Base-by-base conservation (phyloP, 1,140 invertebrate species). In the Panagrolaimus sp. region DNA sequence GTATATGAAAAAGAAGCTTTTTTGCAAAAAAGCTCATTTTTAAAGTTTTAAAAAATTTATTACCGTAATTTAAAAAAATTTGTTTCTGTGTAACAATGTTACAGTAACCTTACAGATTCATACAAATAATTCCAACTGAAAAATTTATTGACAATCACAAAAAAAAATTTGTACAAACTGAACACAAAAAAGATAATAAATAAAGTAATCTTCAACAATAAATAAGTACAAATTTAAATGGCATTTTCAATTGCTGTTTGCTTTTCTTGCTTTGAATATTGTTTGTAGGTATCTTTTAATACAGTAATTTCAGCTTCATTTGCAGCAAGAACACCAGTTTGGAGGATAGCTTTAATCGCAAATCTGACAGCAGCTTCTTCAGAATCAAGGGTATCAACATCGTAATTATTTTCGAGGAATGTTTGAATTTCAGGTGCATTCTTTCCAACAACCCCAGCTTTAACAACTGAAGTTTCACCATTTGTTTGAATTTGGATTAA, bases 301-400 rank as follows among this genome's bases (percentile, higher is more conserved):
- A 58, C 28, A 12, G 52, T 21, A 28, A 58, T 58, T 21, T 58
- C 52, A 28, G 52, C 52, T 58, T 58, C 52, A 12, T 58, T 28
- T 21, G 52, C 52, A 28, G 52, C 5, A 21, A 58, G 52, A 12
- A n/a, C 28, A 12, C 52, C 52, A 12, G 52, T 58, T n/a, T 58
- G 52, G 17, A 58, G 52, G 15, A 58, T 2, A 12, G 52, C 52
- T 28, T 58, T 58, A 21, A 58, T 21, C 1, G 52, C 52, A 21
- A 58, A n/a, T 12, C 10, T 28, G n/a, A 58, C 52, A 21, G 52
- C 52, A 17, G 9, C 52, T 4, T 21, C 52, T 58, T 58, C 52
- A 38, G 32, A 38, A 58, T 58, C 52, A 12, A 58, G 17, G 2
- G 32, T 4, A 2, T 58, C 52, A 28, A 28, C 17, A 28, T 21